A percentile compares a stretch with the other conserved stretches of the same genome.
Evolutionary conservation across 2,888 invertebrate genomes (phyloP).

Genomic region (Camponotus fellah): DNA sequence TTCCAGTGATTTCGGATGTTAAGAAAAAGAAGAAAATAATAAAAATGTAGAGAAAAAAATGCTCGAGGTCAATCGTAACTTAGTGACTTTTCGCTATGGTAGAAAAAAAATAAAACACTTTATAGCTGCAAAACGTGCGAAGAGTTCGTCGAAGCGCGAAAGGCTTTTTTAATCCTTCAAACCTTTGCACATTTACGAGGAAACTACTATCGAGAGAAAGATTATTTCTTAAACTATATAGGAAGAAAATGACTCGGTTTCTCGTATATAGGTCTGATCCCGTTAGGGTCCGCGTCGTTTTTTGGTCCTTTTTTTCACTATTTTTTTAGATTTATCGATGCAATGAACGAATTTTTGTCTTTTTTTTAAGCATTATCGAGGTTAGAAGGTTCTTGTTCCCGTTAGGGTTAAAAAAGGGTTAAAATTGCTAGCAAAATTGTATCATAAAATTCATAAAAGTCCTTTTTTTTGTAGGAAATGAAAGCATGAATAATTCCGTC

Average conservation of each 20-base stretch:
- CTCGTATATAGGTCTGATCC: slow-evolving; percentile 68
- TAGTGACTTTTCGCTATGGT: not conserved
- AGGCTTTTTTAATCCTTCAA: slow-evolving; percentile 49
- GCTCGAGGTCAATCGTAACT: not conserved
- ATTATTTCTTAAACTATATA: slow-evolving; percentile 51
- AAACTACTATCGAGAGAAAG: not conserved
- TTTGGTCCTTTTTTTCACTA: slow-evolving; percentile 29
- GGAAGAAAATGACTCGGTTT: slow-evolving; percentile 64
- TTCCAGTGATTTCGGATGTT: not conserved
- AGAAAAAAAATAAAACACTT: not conserved
- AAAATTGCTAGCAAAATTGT: not conserved
- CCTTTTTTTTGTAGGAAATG: not conserved
- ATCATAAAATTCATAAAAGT: not conserved
- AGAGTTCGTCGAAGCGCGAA: not conserved
- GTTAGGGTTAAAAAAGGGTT: slow-evolving; percentile 28
- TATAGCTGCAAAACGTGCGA: not conserved
- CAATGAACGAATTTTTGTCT: slow-evolving; percentile 45
- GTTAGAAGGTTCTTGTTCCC: slow-evolving; percentile 27
- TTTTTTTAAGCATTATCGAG: slow-evolving; percentile 68
- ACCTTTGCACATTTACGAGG: slow-evolving; percentile 62
- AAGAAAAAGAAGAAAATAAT: slow-evolving; percentile 13
- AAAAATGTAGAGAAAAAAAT: not conserved
- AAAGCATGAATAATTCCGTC: not conserved
- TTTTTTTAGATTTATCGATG: slow-evolving; percentile 47
- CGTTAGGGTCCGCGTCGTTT: slow-evolving; percentile 66